phyloP scores from a whole-genome alignment of 2,888 invertebrate genomes.

The Siphonodentalium dalli region DNA sequence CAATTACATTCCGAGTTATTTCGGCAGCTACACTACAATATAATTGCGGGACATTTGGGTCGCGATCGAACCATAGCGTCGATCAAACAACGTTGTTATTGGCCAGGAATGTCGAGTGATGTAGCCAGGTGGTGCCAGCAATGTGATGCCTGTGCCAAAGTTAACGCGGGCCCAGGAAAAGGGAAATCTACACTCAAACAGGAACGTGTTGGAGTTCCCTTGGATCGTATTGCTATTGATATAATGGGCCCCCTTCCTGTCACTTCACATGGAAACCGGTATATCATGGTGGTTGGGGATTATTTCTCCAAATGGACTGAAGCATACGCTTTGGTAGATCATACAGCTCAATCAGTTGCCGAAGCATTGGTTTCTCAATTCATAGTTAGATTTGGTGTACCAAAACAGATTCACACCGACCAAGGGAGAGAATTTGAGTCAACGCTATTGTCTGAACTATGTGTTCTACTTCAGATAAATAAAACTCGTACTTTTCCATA shows the following conservation, averaged over 20 bases:
- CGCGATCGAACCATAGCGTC: neutral
- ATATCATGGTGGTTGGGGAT: conserved; percentile 1
- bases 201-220: neutral
- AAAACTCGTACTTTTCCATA: too few species aligned
- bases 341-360: too few species aligned
- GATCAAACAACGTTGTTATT: neutral
- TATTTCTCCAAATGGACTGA: conserved; percentile 10
- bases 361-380: too few species aligned
- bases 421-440: too few species aligned
- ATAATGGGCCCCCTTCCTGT: conserved; percentile 3
- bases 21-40: neutral
- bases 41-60: neutral
- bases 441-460: too few species aligned
- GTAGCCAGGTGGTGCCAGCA: neutral
- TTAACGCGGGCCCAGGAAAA: neutral
- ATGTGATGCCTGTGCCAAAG: neutral
- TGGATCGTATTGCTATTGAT: conserved; percentile 4
- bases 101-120: neutral
- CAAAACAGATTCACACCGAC: too few species aligned
- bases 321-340: too few species aligned
- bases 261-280: neutral
- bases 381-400: too few species aligned
- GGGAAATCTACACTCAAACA: conserved; percentile 5
- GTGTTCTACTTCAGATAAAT: too few species aligned
- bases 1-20: too few species aligned